Base-by-base conservation (phyloP, 1,140 invertebrate genomes). In the Drosophila saltans region DNA sequence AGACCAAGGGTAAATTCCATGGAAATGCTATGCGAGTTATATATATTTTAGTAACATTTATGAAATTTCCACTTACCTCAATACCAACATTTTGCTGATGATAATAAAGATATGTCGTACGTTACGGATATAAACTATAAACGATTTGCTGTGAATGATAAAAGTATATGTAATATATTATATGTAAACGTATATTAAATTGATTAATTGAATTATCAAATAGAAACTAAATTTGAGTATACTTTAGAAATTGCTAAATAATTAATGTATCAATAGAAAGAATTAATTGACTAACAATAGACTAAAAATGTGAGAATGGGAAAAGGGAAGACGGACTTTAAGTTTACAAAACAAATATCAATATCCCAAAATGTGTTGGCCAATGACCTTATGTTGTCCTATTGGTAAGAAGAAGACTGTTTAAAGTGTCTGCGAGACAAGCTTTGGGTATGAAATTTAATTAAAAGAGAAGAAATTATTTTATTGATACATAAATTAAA, bases 11-110 rank as follows among this genome's bases (percentile, higher is more conserved):
- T 1, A 8, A 52, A 36, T 16, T 11, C 30, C 28, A 8, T 16
- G 39, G 33, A 16, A 59, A 40, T 58, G n/a, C 8, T 21, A 58
- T 58, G 4, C 16, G 30, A 21, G 33, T 16, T 16, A 16, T 36
- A 59, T 59, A 16, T 59, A 59, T 59, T 39, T 59, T n/a, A 59
- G 33, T 26, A 26, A 52, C 26, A 24, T 52, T 52, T 52, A 52
- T 52, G 45, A 8, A 26, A 26, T 52, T 52, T 11, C 8, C 45
- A 52, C 45, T 52, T 26, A 52, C 45, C 45, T 52, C 5, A 52
- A 26, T 52, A 26, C 21, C 21, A 52, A 43, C 9, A 52, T 52
- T 52, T 52, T 26, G 21, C 45, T 10, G 45, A 52, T 52, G 8
- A 52, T 52, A 52, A 52, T 52, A 52, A 26, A 52, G 45, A 52